Evolutionary conservation across 1,140 invertebrate species (phyloP).

Genomic region (Pteromalus puparum): DNA sequence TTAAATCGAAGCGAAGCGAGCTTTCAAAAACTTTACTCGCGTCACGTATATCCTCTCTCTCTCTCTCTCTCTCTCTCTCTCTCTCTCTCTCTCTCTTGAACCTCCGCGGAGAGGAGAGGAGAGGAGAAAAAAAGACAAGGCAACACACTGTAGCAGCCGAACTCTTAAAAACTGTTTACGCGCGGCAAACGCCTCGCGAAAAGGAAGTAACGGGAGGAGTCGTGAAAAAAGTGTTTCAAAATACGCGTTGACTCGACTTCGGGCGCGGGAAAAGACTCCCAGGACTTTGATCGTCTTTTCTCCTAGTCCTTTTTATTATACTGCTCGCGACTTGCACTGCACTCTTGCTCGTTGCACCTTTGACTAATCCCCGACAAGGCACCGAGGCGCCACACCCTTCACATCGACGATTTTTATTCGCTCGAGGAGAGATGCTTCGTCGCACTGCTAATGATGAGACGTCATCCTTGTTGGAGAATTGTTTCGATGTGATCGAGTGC

Average conservation of each 20-base stretch:
- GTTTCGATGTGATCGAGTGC: no score
- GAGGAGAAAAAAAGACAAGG: slow-evolving; percentile 10
- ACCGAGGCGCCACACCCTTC: neutral
- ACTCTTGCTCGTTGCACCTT: slow-evolving; percentile 14
- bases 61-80: neutral
- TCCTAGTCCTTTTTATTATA: neutral
- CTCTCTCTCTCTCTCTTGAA: neutral
- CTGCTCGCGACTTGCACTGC: neutral
- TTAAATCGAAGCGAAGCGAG: slow-evolving; percentile 23
- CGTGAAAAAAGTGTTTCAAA: neutral
- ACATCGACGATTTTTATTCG: neutral
- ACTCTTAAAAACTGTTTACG: slow-evolving; percentile 48
- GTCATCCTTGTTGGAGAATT: no score
- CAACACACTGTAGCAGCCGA: neutral
- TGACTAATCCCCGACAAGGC: slow-evolving; percentile 42
- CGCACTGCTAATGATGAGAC: neutral
- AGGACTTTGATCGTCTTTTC: neutral
- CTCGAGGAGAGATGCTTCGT: neutral
- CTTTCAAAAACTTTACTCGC: slow-evolving; percentile 31
- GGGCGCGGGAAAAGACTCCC: neutral
- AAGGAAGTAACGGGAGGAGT: neutral
- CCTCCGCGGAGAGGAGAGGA: neutral
- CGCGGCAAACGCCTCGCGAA: neutral
- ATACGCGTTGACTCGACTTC: neutral
- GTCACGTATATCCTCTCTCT: neutral